Percentiles rank a stretch among this genome's conserved stretches.
phyloP scores from a whole-genome alignment of 2,888 invertebrate species.

The Anticlea derivata region DNA sequence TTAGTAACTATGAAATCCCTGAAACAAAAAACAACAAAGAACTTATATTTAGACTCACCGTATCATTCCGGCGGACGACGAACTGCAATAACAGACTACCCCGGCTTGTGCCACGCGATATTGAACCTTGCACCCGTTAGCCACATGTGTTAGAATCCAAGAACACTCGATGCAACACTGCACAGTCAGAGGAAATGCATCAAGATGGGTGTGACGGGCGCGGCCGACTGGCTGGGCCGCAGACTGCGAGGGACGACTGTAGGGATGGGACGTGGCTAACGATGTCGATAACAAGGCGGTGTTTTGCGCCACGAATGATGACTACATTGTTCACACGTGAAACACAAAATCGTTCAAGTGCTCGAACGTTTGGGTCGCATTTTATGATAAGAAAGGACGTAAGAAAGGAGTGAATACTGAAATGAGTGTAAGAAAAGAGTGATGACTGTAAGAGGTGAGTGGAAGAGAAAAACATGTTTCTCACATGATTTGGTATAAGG shows the following conservation, averaged over 20 bases:
- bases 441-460: no score
- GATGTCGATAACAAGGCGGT: slow-evolving; percentile 15
- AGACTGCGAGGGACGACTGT: slow-evolving; percentile 55
- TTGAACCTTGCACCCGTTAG: slow-evolving; percentile 72
- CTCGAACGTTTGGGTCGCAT: no score
- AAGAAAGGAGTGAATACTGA: no score
- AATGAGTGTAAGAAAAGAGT: no score
- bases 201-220: slow-evolving; percentile 52
- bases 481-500: no score
- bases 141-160: slow-evolving; percentile 78
- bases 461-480: no score
- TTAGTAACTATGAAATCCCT: neutral
- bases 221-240: slow-evolving; percentile 60
- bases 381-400: no score
- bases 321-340: no score
- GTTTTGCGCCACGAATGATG: neutral
- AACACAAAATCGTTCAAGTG: no score
- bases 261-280: slow-evolving; percentile 48
- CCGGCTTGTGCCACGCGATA: slow-evolving; percentile 79
- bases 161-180: slow-evolving; percentile 49
- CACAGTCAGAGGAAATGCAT: slow-evolving; percentile 42
- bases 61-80: slow-evolving; percentile 74
- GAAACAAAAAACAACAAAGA: slow-evolving; percentile 20
- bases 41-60: slow-evolving; percentile 60
- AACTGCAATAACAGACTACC: slow-evolving; percentile 64